Percentiles rank a stretch among this genome's conserved stretches.
Conservation (phyloP, 2,113 vertebrate species). For the Oncorhynchus masou region DNA sequence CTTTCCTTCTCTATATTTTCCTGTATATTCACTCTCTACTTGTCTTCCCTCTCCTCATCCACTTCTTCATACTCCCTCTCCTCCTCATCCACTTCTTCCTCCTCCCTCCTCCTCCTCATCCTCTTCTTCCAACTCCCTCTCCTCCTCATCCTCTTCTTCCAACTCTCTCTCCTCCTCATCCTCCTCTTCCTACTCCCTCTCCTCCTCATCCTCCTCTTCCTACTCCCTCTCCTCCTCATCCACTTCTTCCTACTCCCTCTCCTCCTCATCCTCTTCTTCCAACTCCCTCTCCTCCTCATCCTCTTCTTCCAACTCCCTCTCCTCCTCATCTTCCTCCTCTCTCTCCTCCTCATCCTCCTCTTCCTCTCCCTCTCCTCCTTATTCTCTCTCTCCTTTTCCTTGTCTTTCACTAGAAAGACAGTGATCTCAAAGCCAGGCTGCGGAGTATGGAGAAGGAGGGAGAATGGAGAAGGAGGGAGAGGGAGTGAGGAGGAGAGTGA, state of each 20-base stretch:
- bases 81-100: no score
- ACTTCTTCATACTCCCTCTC: neutral
- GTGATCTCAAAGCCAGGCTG: slow-evolving; percentile 44
- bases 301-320: no score
- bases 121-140: slow-evolving; percentile 11
- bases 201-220: neutral
- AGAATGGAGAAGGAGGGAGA: neutral
- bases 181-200: slow-evolving; percentile 12
- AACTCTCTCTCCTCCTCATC: neutral
- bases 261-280: no score
- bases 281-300: no score
- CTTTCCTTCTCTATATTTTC: neutral
- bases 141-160: slow-evolving; percentile 4
- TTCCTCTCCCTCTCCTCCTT: neutral
- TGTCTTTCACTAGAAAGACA: slow-evolving; percentile 33
- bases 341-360: neutral
- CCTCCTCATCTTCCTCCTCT: neutral
- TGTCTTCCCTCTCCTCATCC: slow-evolving; percentile 2
- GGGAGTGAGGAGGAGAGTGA: neutral
- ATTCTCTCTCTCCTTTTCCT: neutral
- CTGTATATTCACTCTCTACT: slow-evolving; percentile 5
- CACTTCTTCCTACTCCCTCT: no score
- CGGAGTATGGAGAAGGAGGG: slow-evolving; percentile 5
- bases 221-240: neutral
- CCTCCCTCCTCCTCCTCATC: neutral